These are phyloP conservation scores for Zaprionus africanus DNA, from an alignment of 1,140 invertebrate species.

Conservation along the genomic window DNA sequence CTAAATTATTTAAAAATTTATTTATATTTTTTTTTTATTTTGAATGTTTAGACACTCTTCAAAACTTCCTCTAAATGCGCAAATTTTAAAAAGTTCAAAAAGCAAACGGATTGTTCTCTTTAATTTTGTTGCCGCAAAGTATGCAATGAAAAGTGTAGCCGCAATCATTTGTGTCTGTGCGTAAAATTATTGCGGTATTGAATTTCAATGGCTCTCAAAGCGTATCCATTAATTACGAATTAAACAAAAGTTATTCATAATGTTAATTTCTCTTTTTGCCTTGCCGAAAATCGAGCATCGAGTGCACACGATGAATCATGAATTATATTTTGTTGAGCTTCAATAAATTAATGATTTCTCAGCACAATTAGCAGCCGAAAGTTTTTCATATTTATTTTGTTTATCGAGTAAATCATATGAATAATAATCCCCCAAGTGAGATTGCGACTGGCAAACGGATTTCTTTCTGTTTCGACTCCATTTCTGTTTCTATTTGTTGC, in stretches of 20 bases:
- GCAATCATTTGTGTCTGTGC: too few species aligned
- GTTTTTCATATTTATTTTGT: neutral
- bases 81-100: too few species aligned
- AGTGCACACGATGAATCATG: neutral
- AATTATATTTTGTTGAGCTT: neutral
- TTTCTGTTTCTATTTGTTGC: neutral
- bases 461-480: conserved; percentile 33
- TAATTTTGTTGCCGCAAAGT: neutral
- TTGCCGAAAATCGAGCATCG: neutral
- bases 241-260: neutral
- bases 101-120: too few species aligned
- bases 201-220: neutral
- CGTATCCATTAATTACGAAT: neutral
- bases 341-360: too few species aligned
- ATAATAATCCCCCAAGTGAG: neutral
- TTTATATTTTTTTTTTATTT: too few species aligned
- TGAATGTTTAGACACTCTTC: too few species aligned
- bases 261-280: neutral
- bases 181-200: neutral
- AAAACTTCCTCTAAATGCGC: too few species aligned
- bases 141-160: neutral
- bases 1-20: too few species aligned
- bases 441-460: neutral
- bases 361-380: too few species aligned
- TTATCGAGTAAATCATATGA: neutral